phyloP scores from a whole-genome alignment of 2,888 invertebrate species.

The Tenthredo mesomela region DNA sequence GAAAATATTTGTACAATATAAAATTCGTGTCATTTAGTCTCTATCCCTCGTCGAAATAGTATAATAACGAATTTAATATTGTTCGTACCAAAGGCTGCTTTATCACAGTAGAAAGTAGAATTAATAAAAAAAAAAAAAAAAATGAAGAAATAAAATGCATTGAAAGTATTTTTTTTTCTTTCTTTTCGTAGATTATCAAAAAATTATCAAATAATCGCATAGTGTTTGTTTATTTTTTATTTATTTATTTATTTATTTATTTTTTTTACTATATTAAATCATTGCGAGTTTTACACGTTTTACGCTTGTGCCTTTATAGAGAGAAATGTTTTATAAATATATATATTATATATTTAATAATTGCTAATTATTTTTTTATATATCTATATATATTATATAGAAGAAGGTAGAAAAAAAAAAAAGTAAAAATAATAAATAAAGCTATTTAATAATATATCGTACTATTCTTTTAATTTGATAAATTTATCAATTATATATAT shows the following conservation, averaged over 20 bases:
- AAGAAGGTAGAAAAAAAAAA: not conserved
- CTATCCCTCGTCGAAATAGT: not conserved
- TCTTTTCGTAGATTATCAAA: no score
- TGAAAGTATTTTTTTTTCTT: not conserved
- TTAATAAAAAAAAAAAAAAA: not conserved
- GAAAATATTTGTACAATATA: not conserved
- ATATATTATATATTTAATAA: not conserved
- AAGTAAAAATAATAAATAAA: no score
- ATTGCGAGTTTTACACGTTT: no score
- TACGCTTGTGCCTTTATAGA: no score
- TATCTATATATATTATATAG: not conserved
- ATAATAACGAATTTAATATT: not conserved
- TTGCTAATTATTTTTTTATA: not conserved
- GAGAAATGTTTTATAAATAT: no score
- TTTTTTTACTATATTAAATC: no score
- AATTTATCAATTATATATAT: no score
- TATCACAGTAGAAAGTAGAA: slow-evolving; percentile 2
- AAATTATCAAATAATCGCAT: no score
- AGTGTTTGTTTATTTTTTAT: no score
- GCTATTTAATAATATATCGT: not conserved
- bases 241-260: no score
- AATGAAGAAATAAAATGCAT: not conserved
- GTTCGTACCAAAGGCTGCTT: not conserved
- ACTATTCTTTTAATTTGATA: not conserved
- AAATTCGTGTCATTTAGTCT: not conserved